Evolutionary conservation across 2,888 invertebrate species (phyloP), one percentile per base, ranked within the genome.

Genomic region (Quadroppia sp.): DNA sequence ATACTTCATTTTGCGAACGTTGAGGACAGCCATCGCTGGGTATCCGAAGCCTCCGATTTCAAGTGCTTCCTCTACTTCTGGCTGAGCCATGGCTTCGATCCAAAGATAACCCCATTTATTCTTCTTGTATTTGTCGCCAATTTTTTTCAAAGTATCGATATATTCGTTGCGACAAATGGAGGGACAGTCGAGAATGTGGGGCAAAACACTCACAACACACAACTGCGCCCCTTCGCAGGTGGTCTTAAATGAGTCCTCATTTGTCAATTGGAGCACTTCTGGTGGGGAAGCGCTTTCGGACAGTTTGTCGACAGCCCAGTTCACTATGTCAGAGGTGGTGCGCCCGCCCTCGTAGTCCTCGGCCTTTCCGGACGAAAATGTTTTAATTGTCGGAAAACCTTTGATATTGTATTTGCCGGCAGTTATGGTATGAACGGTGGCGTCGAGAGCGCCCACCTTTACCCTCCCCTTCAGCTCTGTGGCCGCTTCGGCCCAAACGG

Each of bases 21-120:
- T 99, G 74, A 98, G 89, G 23, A 94, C 95, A 7, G 95, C 96
- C 90, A 99, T 90, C 0, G 98, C 97, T 1, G 99, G 99, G 83
- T 99, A 99, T 13, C 99, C 99, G 83, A 99, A 99, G 89, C 87
- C 99, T 77, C 99, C 99, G 78, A 99, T 90, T 81, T 94, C 98
- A 45, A 99, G 83, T 0, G 93, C 88, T 77, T 89, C 89, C 82
- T 99, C 99, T 85, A 70, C 82, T 0, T 89, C 87, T 0, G 86
- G 82, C 82, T 99, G 97, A 1, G 90, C 86, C 13, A 89, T 91
- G 56, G 94, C 97, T 82, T 98, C 97, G 1, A 92, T 84, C 99
- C 99, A 99, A 15, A 92, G 85, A 96, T 97, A 98, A 76, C 86
- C 86, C 96, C 97, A 97, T 85, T 89, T 87, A 83, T 94, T 93